Evolutionary conservation across 2,113 vertebrate genomes (phyloP).

Genomic region (Brachirus orientalis): DNA sequence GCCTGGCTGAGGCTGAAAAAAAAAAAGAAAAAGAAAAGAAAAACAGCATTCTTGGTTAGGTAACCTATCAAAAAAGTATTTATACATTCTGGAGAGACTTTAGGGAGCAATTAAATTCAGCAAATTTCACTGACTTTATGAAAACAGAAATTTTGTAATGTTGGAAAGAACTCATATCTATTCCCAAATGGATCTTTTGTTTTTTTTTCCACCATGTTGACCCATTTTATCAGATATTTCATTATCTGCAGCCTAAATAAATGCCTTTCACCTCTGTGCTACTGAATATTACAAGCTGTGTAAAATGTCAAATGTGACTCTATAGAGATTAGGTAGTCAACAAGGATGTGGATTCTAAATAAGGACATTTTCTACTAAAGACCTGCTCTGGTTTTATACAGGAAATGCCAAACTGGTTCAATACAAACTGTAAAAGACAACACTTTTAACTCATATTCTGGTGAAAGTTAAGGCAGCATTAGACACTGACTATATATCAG

Average conservation of each 20-base stretch:
- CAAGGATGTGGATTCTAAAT: conserved; percentile 58
- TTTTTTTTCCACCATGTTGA: background rate
- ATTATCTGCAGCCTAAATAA: conserved; percentile 51
- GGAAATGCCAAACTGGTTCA: conserved; percentile 80
- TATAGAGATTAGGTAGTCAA: conserved; percentile 73
- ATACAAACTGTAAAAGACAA: conserved; percentile 73
- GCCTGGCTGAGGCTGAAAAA: conserved; percentile 55
- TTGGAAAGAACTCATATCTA: conserved; percentile 20
- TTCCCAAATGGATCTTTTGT: conserved; percentile 10
- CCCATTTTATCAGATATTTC: conserved; percentile 23
- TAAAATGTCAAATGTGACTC: conserved; percentile 72
- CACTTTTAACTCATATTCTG: conserved; percentile 70
- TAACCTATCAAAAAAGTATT: conserved; percentile 69
- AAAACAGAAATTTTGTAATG: conserved; percentile 62
- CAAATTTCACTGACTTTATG: conserved; percentile 49
- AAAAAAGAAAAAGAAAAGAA: conserved; percentile 45
- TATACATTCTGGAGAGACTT: conserved; percentile 38
- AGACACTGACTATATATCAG: conserved; percentile 47
- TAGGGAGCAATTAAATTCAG: conserved; percentile 57
- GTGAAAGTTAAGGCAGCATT: conserved; percentile 54
- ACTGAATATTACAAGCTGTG: conserved; percentile 43
- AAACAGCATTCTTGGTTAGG: conserved; percentile 61
- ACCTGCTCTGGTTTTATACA: conserved; percentile 68
- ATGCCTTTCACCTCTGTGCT: conserved; percentile 37
- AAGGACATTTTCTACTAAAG: conserved; percentile 73